Percentiles rank a stretch among this genome's conserved stretches.
Conservation (phyloP, 2,888 invertebrate species). For the Rutpela maculata region DNA sequence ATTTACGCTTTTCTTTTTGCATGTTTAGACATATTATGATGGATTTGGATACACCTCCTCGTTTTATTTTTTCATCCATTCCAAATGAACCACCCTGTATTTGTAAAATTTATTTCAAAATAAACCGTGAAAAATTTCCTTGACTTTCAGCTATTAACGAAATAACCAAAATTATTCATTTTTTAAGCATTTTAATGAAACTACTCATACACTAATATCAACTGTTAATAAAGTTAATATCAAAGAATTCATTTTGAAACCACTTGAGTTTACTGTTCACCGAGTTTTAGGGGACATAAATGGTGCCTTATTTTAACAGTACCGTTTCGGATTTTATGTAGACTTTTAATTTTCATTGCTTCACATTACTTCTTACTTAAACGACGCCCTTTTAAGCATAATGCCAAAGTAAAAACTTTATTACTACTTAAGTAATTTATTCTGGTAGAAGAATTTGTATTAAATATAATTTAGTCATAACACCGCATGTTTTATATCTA, state of each 20-base stretch:
- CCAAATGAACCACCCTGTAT: no score
- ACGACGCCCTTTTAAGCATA: constrained; percentile 20
- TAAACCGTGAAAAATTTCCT: no score
- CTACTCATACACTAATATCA: not conserved
- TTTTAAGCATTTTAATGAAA: no score
- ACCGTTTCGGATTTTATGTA: constrained; percentile 32
- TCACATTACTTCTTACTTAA: constrained; percentile 18
- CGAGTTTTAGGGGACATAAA: constrained; percentile 12
- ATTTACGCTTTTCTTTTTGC: no score
- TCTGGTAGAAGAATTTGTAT: constrained; percentile 32
- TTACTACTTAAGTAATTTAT: constrained; percentile 35
- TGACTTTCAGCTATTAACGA: no score
- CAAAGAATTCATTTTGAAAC: not conserved
- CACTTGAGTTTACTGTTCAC: constrained; percentile 9
- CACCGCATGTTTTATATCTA: constrained; percentile 41
- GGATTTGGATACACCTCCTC: no score
- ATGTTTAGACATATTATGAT: no score
- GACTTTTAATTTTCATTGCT: constrained; percentile 27
- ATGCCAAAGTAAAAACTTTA: constrained; percentile 24
- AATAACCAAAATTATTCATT: no score
- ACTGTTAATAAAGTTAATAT: not conserved
- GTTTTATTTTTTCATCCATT: no score
- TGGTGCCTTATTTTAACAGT: constrained; percentile 16
- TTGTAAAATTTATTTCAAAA: no score
- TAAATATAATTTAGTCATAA: constrained; percentile 46